Base-by-base conservation (phyloP, 2,888 invertebrate genomes). In the Noctuana brunneofusca region DNA sequence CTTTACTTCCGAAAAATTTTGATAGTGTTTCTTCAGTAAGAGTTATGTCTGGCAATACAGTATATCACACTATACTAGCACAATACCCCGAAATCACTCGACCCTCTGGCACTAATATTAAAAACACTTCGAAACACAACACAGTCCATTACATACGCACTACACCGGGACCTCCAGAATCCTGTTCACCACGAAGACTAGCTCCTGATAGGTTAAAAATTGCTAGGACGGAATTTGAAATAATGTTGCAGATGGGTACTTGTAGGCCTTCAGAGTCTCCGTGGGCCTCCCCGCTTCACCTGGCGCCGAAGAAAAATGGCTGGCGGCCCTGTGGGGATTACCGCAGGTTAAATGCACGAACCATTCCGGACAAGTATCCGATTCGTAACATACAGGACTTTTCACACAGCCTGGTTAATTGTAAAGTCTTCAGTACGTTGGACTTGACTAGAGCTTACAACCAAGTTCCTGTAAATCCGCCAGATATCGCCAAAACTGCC, bases 291-390 rank as follows among this genome's bases (percentile, higher is more conserved):
- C 64, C 66, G 2, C 46, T 66, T 6, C 66, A 66, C 52, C 55
- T 65, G 0, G 65, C 60, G 3, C 63, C 59, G 9, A 66, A 66
- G 20, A 66, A 69, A 54, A 30, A 66, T 12, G 64, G 64, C 11
- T 66, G 66, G 66, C 62, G 65, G 3, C 63, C 65, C n/a, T 65
- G 65, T 27, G 65, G 65, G 12, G 63, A 65, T n/a, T 65, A 65
- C 16, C 55, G 63, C 4, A 63, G 54, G 65, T 54, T 65, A 1
- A 63, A 65, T 27, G 54, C 65, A 11, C 46, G 65, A 2, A 65
- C 63, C 9, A 55, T 65, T 8, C 65, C 65, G 4, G 65, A 65
- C 24, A 24, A 16, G 18, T 43, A 43, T 18, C 43, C 43, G 3
- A 43, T 43, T 3, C 16, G 52, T 1, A 58, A 65, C 43, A 60